These are phyloP conservation scores for Gasterosteus nipponicus DNA, from an alignment of 2,113 vertebrate species.

Conservation along the genomic window DNA sequence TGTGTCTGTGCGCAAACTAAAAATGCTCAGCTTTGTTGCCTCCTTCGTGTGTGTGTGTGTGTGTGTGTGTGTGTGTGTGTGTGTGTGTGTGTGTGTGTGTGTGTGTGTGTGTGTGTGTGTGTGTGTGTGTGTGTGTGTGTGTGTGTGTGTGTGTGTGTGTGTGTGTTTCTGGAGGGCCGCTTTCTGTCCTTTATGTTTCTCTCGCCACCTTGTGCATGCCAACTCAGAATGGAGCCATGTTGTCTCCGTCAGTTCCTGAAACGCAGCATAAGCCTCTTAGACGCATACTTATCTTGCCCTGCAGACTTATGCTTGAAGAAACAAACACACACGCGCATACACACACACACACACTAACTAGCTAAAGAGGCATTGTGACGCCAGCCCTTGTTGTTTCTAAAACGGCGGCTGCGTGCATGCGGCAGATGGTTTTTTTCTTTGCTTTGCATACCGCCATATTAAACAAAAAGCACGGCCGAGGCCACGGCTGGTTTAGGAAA, in stretches of 20 bases:
- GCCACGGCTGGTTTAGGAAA: constrained; percentile 71
- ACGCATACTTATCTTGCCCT: constrained; percentile 77
- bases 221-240: constrained; percentile 75
- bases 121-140: background rate
- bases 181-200: constrained; percentile 50
- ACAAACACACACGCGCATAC: constrained; percentile 43
- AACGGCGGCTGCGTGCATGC: constrained; percentile 66
- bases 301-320: constrained; percentile 73
- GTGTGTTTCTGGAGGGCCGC: constrained; percentile 5
- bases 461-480: constrained; percentile 71
- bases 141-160: background rate
- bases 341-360: constrained; percentile 21
- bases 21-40: constrained; percentile 57
- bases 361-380: constrained; percentile 78
- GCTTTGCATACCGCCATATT: constrained; percentile 77
- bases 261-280: constrained; percentile 81
- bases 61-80: background rate
- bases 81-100: background rate
- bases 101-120: background rate
- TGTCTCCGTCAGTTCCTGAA: constrained; percentile 76
- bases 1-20: constrained; percentile 57
- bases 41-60: constrained; percentile 14
- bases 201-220: constrained; percentile 60
- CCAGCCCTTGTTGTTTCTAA: constrained; percentile 72
- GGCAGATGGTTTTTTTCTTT: constrained; percentile 73